A percentile compares a stretch with the other conserved stretches of the same genome.
phyloP scores from a whole-genome alignment of 2,888 invertebrate genomes.

The Dioctria linearis region DNA sequence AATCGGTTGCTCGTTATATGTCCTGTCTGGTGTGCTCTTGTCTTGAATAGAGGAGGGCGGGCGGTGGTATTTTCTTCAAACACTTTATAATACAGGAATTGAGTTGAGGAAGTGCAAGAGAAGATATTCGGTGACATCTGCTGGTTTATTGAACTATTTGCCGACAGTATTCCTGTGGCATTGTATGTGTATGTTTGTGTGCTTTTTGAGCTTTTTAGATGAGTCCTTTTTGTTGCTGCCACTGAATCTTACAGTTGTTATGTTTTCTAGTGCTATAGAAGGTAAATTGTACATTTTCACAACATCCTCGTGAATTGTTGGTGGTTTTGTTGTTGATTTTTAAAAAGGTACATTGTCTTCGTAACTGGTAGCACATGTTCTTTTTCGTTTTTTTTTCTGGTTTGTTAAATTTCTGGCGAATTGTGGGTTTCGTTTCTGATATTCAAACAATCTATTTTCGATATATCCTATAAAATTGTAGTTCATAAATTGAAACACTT shows the following conservation, averaged over 20 bases:
- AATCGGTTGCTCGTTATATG: background rate
- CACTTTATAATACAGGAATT: constrained; percentile 37
- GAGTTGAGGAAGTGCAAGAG: constrained; percentile 33
- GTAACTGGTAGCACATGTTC: background rate
- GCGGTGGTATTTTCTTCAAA: constrained; percentile 20
- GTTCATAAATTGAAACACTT: too few relatives aligned
- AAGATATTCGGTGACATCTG: constrained; percentile 43
- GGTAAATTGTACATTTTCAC: constrained; percentile 40
- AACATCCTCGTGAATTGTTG: background rate
- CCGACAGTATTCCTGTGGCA: constrained; percentile 21
- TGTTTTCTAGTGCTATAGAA: constrained; percentile 19
- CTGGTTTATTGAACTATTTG: constrained; percentile 52
- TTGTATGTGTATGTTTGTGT: constrained; percentile 28
- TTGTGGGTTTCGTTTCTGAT: constrained; percentile 9
- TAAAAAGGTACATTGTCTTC: background rate
- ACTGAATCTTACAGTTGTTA: constrained; percentile 44
- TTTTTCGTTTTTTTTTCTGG: background rate
- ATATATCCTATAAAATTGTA: background rate
- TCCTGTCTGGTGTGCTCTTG: background rate
- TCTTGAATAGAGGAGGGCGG: background rate
- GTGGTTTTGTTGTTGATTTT: background rate
- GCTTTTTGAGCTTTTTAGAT: constrained; percentile 34
- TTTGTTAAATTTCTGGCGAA: background rate
- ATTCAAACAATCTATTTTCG: background rate
- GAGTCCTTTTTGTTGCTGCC: constrained; percentile 28